A percentile compares a stretch with the other conserved stretches of the same genome.
These are phyloP conservation scores for Meteorus sp. DNA, from an alignment of 1,140 invertebrate species.

Conservation along the genomic window DNA sequence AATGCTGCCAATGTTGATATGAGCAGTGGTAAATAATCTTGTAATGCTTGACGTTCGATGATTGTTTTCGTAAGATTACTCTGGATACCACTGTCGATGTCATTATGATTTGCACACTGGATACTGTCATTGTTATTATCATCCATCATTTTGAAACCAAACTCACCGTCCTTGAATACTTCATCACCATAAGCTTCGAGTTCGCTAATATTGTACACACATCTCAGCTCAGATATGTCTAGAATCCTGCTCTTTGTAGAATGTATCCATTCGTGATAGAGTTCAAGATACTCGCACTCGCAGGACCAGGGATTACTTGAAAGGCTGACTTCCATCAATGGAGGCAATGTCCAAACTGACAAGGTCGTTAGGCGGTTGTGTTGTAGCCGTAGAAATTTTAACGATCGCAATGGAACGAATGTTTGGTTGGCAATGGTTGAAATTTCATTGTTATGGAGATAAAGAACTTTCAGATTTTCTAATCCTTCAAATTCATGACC, in stretches of 20 bases:
- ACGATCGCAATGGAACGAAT: slow-evolving; percentile 71
- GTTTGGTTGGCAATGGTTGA: slow-evolving; percentile 74
- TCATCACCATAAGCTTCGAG: slow-evolving; percentile 62
- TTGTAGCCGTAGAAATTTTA: slow-evolving; percentile 75
- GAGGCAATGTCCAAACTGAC: slow-evolving; percentile 75
- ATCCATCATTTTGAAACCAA: slow-evolving; percentile 58
- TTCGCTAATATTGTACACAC: slow-evolving; percentile 66
- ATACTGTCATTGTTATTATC: slow-evolving; percentile 48
- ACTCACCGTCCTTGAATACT: slow-evolving; percentile 60
- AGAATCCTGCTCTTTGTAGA: slow-evolving; percentile 63
- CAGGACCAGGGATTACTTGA: slow-evolving; percentile 86
- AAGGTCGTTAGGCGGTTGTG: slow-evolving; percentile 76
- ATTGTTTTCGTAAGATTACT: slow-evolving; percentile 73
- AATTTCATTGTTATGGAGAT: slow-evolving; percentile 71
- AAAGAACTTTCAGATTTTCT: slow-evolving; percentile 65
- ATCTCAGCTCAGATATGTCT: slow-evolving; percentile 66
- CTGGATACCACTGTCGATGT: slow-evolving; percentile 70
- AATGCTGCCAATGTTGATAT: slow-evolving; percentile 73
- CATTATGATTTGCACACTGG: slow-evolving; percentile 65
- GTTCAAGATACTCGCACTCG: slow-evolving; percentile 80
- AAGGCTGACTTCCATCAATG: slow-evolving; percentile 70
- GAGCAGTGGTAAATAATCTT: slow-evolving; percentile 79
- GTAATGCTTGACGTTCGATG: slow-evolving; percentile 69
- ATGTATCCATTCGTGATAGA: slow-evolving; percentile 77
- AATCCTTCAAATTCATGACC: slow-evolving; percentile 83